Evolutionary conservation across 2,113 vertebrate genomes (phyloP), one percentile per base, ranked within the genome.

Genomic region (Steatornis caripensis): DNA sequence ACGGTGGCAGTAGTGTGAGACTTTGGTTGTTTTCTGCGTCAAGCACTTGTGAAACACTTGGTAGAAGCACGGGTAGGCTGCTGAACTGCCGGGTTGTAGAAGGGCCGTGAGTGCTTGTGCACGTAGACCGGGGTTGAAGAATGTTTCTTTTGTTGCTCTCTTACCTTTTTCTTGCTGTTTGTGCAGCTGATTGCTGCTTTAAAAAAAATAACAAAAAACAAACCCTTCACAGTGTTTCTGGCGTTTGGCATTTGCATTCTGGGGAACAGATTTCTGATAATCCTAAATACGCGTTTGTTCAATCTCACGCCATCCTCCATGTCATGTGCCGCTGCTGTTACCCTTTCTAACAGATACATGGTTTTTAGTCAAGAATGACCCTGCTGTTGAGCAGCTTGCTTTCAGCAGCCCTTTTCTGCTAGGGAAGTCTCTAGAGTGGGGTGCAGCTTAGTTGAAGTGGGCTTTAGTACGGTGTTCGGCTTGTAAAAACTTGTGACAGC

Each of bases 61-160:
- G 22, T 60, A 15, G 29, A 45, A 41, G 22, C 15, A 24, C 43
- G n/a, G n/a, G n/a, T n/a, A 64, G 48, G 79, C 53, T 36, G 49
- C 58, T 19, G 36, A 37, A 12, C 16, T 11, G n/a, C 41, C 1
- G 1, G 20, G 8, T 5, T 19, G 12, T 27, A 11, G 41, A 65
- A 61, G 55, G 49, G 62, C 24, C 20, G 9, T 6, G 37, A 30
- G 39, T 6, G 23, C 61, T 29, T 6, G 13, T 30, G 41, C 10
- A 4, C 3, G 0, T 3, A 17, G 45, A 8, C 17, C 6, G 10
- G n/a, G n/a, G 30, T 3, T 46, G 15, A 12, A 18, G 55, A 17
- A 37, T 10, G 19, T 19, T 76, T 53, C 15, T 46, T 55, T 30
- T 48, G 34, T 86, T 60, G n/a, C 22, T 36, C 11, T 32, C 18